phyloP scores from a whole-genome alignment of 2,888 invertebrate genomes.

The Tenthredo mesomela region DNA sequence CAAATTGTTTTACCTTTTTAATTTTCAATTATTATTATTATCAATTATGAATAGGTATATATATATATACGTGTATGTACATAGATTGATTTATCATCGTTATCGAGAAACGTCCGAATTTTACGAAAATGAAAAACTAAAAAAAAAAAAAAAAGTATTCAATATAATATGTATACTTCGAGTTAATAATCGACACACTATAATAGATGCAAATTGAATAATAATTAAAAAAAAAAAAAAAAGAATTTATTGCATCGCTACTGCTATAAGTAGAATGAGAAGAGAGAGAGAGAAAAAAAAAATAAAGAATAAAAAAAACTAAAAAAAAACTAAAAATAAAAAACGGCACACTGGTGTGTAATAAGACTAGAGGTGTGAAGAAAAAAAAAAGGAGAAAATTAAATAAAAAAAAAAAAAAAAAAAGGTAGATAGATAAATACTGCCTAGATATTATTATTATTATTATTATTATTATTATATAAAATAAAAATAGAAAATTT shows the following conservation, averaged over 20 bases:
- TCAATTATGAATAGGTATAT: neutral
- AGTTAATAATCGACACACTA: neutral
- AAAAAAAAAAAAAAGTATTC: neutral
- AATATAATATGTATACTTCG: neutral
- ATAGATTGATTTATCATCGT: neutral
- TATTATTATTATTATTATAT: neutral
- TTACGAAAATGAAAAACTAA: neutral
- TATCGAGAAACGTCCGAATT: constrained; percentile 5
- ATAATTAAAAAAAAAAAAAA: neutral
- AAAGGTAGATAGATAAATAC: neutral
- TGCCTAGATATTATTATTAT: constrained; percentile 11
- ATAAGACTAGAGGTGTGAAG: neutral
- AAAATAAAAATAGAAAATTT: constrained; percentile 7
- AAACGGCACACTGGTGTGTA: constrained; percentile 21
- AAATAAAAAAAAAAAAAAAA: neutral
- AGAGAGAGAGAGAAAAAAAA: neutral
- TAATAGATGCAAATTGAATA: neutral
- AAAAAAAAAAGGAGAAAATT: neutral
- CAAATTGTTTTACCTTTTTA: neutral
- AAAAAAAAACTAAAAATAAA: neutral
- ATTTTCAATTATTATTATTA: neutral
- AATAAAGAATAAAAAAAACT: neutral
- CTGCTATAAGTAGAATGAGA: constrained; percentile 9
- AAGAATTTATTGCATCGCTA: constrained; percentile 30
- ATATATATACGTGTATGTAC: too few relatives aligned